Evolutionary conservation across 2,113 vertebrate genomes (phyloP).

Genomic region (Leptosomus discolor): DNA sequence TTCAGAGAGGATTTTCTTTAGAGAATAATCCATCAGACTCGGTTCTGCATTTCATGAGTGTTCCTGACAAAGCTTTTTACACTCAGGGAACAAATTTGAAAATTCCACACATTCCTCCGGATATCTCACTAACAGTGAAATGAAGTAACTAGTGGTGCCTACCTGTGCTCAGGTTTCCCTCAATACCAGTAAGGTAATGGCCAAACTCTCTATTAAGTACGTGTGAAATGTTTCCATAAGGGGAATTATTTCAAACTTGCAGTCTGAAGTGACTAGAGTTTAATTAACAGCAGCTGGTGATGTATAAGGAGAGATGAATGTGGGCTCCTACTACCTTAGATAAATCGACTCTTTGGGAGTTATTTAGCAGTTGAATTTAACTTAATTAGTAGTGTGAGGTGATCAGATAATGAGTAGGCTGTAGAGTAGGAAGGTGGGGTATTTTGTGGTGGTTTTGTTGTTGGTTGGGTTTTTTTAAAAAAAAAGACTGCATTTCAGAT

Average conservation of each 20-base stretch:
- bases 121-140: not conserved
- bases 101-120: not conserved
- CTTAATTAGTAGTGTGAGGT: constrained; percentile 27
- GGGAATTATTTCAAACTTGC: not conserved
- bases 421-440: not conserved
- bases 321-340: not conserved
- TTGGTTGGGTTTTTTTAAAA: not conserved
- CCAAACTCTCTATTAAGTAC: not conserved
- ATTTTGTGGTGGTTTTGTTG: not conserved
- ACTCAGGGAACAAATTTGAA: not conserved
- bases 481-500: not conserved
- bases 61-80: not conserved
- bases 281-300: constrained; percentile 41
- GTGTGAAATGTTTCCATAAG: not conserved
- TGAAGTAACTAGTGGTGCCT: not conserved
- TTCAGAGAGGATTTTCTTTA: not conserved
- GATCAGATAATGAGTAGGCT: constrained; percentile 17
- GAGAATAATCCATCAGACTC: not conserved
- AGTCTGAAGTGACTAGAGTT: not conserved
- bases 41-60: not conserved
- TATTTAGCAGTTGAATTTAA: constrained; percentile 9
- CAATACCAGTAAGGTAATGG: not conserved
- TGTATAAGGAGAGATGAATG: not conserved
- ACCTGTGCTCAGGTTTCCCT: not conserved
- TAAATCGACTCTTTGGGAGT: constrained; percentile 14